Base-by-base conservation (phyloP, 2,888 invertebrate species). In the Aporophyla lueneburgensis region DNA sequence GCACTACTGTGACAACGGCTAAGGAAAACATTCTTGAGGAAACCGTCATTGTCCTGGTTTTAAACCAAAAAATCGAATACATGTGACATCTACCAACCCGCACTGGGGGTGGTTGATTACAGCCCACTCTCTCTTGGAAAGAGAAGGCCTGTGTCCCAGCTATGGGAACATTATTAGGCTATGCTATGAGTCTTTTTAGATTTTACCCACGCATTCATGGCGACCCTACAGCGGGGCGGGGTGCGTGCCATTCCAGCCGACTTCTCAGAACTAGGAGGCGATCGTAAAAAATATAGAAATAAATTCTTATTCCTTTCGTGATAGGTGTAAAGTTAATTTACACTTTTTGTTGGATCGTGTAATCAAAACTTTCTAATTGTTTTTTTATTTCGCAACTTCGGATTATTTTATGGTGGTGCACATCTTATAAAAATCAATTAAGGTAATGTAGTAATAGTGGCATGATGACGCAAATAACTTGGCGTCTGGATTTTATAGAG, bases 251-350 rank as follows among this genome's bases (percentile, higher is more conserved):
- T 76, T 84, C 87, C 84, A 84, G 49, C 51, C 74, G 77, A 81
- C 70, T 84, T 86, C 86, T 84, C 65, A 46, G 84, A 84, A 85
- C 69, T 80, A 78, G 83, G 73, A 86, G 83, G 78, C 43, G 54
- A 78, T 53, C 63, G 78, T 85, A 84, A 83, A 83, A 83, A 83
- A 83, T 74, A 74, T 83, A 82, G 82, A 85, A 82, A 85, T 85
- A 85, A 85, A 82, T 69, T 85, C 54, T 68, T 71, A 54, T 82
- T 66, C 78, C 73, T 85, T 78, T 83, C 71, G 68, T 75, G 73
- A 75, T 86, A 86, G 86, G 84, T 86, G 84, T 84, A 86, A 84
- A 79, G 79, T 86, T 86, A 86, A 86, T 83, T 86, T 86, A 83
- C 49, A 72, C 56, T 86, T 84, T 86, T 83, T 84, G 49, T 86